Base-by-base conservation (phyloP, 2,797 vertebrate species). In the Forpus xanthops region DNA sequence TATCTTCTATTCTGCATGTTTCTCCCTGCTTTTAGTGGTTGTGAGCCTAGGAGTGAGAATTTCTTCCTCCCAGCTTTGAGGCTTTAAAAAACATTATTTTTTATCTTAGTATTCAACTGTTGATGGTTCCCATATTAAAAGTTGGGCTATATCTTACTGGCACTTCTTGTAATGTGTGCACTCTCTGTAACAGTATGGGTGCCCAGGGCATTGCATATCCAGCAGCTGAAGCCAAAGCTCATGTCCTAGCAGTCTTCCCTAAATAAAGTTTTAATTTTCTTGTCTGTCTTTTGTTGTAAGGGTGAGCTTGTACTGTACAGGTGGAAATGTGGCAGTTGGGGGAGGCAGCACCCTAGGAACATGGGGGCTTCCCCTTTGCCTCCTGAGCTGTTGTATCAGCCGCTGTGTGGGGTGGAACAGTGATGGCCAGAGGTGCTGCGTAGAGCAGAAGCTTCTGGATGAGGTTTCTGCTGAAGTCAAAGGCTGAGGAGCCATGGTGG, bases 341-440 rank as follows among this genome's bases (percentile, higher is more conserved):
- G 4, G 21, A 37, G 0, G 0, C 11, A 2, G 14, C 33, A 12
- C 20, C 9, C 37, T 2, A 2, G 37, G 19, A 20, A 18, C 0
- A 0, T 11, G n/a, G 58, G 58, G 66, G 21, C 12, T 89, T 16
- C 31, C 30, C 4, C 2, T 45, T 37, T 1, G 12, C 27, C 27
- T 35, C 33, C 39, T 11, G 35, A 15, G 37, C 44, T 8, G 37
- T 9, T 30, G 50, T 7, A 13, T 5, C 1, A 1, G 75, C 31
- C 8, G 35, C 30, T 19, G 8, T 14, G 24, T 4, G 12, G 55
- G 41, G 19, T 39, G 60, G 8, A 35, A 15, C 21, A 35, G 35
- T 0, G 2, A 2, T 31, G 37, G 23, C n/a, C 42, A 24, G 28
- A 4, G 11, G 5, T 18, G 4, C 5, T 20, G 35, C 14, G 8